A percentile compares a stretch with the other conserved stretches of the same genome.
Evolutionary conservation across 2,113 vertebrate genomes (phyloP).

Genomic region (Ia io): DNA sequence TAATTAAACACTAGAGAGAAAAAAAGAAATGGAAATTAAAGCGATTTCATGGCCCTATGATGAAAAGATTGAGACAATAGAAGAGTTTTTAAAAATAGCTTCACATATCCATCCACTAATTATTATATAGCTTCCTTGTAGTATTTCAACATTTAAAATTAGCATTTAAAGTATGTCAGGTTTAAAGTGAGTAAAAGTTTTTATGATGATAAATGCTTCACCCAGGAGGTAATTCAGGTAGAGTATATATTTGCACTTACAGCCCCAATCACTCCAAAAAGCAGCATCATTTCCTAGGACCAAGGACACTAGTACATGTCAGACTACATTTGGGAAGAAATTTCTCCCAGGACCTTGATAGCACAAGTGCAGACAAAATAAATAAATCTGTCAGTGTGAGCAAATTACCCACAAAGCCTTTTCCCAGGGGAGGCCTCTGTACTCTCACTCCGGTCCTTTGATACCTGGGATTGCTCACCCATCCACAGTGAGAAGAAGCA

Average conservation of each 20-base stretch:
- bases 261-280: not conserved
- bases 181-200: not conserved
- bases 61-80: not conserved
- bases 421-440: not conserved
- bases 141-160: not conserved
- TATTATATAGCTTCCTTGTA: not conserved
- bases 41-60: not conserved
- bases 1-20: not conserved
- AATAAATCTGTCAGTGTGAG: conserved; percentile 56
- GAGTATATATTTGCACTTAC: not conserved
- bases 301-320: not conserved
- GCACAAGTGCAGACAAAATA: conserved; percentile 33
- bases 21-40: conserved; percentile 18
- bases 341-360: conserved; percentile 51
- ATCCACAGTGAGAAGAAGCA: not conserved
- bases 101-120: not conserved
- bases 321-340: conserved; percentile 36
- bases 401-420: conserved; percentile 22
- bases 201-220: not conserved
- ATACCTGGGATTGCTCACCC: not conserved
- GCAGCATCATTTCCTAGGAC: not conserved
- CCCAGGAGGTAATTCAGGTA: not conserved
- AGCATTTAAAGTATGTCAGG: not conserved
- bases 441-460: not conserved
- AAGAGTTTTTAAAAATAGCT: not conserved